A percentile compares a stretch with the other conserved stretches of the same genome.
Conservation (phyloP, 2,888 invertebrate genomes). For the Pristionchus fissidentatus region DNA sequence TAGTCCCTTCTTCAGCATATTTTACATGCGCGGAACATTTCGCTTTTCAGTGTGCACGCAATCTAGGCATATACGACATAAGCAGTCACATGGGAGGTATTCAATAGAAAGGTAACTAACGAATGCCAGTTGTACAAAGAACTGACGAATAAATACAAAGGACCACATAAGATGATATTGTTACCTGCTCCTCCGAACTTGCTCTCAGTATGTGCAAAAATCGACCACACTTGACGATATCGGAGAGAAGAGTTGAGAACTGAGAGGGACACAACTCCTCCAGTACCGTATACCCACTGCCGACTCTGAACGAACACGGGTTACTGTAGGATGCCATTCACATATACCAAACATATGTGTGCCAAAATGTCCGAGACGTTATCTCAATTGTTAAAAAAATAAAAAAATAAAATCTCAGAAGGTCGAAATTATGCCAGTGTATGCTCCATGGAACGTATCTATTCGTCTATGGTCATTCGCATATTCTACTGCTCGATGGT, state of each 20-base stretch:
- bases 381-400: too few relatives aligned
- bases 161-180: not conserved
- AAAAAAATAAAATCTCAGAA: not conserved
- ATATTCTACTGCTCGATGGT: too few relatives aligned
- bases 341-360: too few relatives aligned
- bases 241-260: slow-evolving; percentile 9
- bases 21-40: too few relatives aligned
- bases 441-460: too few relatives aligned
- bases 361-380: too few relatives aligned
- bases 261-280: slow-evolving; percentile 44
- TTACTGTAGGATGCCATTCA: not conserved
- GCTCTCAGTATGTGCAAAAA: slow-evolving; percentile 45
- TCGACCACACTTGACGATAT: slow-evolving; percentile 47
- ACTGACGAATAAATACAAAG: not conserved
- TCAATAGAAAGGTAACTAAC: too few relatives aligned
- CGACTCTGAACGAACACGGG: slow-evolving; percentile 2
- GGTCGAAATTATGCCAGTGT: too few relatives aligned
- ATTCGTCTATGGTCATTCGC: too few relatives aligned
- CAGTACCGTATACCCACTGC: slow-evolving; percentile 2
- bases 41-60: not conserved
- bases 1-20: not conserved
- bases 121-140: not conserved
- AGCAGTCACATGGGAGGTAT: too few relatives aligned
- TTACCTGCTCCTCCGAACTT: slow-evolving; percentile 47
- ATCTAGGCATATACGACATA: too few relatives aligned